These are phyloP conservation scores for Dicentrarchus labrax DNA, from an alignment of 2,113 vertebrate genomes.

Conservation along the genomic window DNA sequence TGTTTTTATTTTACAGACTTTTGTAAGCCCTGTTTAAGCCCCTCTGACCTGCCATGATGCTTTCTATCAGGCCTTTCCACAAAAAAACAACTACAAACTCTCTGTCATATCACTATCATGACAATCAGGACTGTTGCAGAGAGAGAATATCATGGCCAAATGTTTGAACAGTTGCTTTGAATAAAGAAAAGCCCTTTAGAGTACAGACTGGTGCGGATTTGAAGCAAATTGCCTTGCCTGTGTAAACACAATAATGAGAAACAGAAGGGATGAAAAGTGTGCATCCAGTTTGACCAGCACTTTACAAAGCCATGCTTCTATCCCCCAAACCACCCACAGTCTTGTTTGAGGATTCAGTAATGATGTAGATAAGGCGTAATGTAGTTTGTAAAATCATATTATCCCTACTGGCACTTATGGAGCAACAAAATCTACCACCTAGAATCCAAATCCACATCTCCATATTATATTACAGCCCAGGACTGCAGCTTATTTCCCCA, in stretches of 20 bases:
- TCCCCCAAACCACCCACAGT: constrained; percentile 32
- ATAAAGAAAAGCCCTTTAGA: constrained; percentile 37
- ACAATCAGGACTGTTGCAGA: constrained; percentile 59
- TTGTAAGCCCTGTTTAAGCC: constrained; percentile 33
- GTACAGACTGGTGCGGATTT: constrained; percentile 55
- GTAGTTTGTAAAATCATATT: constrained; percentile 27
- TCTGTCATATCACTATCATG: constrained; percentile 27
- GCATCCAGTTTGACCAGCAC: constrained; percentile 42
- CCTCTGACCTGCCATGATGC: constrained; percentile 41
- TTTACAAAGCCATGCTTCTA: constrained; percentile 55
- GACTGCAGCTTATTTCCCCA: constrained; percentile 62
- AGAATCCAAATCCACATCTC: constrained; percentile 37
- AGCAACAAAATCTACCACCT: constrained; percentile 35
- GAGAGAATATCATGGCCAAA: constrained; percentile 57
- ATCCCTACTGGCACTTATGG: constrained; percentile 35
- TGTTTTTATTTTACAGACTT: constrained; percentile 49
- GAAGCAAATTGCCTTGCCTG: constrained; percentile 49
- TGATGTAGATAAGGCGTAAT: constrained; percentile 42
- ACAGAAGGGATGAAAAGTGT: constrained; percentile 30
- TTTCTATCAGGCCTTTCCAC: constrained; percentile 52
- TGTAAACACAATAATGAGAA: constrained; percentile 46
- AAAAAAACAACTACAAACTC: background rate
- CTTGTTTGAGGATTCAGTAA: constrained; percentile 34
- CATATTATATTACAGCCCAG: constrained; percentile 46
- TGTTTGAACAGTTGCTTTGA: constrained; percentile 73